A percentile compares a stretch with the other conserved stretches of the same genome.
Conservation (phyloP, 1,140 invertebrate genomes). For the Drosophila nigromelanica region DNA sequence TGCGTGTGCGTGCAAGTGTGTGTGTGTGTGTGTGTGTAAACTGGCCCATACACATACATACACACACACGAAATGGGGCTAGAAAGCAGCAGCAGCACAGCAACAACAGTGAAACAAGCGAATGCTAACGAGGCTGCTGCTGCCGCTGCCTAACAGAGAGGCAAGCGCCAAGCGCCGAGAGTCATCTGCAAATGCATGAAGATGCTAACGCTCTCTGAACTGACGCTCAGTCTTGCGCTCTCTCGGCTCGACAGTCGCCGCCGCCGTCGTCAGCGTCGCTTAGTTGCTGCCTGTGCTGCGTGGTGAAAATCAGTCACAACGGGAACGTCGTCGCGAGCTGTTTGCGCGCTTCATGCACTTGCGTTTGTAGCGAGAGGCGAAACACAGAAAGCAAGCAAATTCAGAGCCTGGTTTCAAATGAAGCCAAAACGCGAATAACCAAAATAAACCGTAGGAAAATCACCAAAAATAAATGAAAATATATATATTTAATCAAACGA, state of each 20-base stretch:
- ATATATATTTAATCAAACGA: not conserved
- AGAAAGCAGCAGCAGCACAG: slow-evolving; percentile 9
- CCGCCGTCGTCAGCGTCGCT: slow-evolving; percentile 22
- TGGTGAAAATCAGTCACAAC: slow-evolving; percentile 84
- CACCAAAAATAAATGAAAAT: slow-evolving; percentile 17
- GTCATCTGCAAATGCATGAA: slow-evolving; percentile 5
- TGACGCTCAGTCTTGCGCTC: slow-evolving; percentile 1
- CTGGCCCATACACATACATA: slow-evolving; percentile 42
- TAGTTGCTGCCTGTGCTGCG: slow-evolving; percentile 44
- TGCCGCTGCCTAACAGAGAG: slow-evolving; percentile 39
- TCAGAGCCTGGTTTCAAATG: slow-evolving; percentile 15
- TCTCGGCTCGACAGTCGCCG: slow-evolving; percentile 5
- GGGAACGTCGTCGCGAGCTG: slow-evolving; percentile 84
- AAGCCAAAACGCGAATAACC: slow-evolving; percentile 21
- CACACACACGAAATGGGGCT: slow-evolving; percentile 8
- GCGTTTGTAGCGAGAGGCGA: slow-evolving; percentile 61
- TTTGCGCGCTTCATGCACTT: slow-evolving; percentile 70
- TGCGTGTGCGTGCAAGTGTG: slow-evolving; percentile 42
- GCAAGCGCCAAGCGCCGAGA: not conserved
- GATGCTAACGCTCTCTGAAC: not conserved
- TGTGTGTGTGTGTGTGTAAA: slow-evolving; percentile 34
- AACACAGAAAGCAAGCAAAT: slow-evolving; percentile 34
- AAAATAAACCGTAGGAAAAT: slow-evolving; percentile 45
- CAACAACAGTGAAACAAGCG: slow-evolving; percentile 27
- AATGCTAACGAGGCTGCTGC: slow-evolving; percentile 51